phyloP scores from a whole-genome alignment of 2,113 vertebrate genomes.

The Perca schrenkii region DNA sequence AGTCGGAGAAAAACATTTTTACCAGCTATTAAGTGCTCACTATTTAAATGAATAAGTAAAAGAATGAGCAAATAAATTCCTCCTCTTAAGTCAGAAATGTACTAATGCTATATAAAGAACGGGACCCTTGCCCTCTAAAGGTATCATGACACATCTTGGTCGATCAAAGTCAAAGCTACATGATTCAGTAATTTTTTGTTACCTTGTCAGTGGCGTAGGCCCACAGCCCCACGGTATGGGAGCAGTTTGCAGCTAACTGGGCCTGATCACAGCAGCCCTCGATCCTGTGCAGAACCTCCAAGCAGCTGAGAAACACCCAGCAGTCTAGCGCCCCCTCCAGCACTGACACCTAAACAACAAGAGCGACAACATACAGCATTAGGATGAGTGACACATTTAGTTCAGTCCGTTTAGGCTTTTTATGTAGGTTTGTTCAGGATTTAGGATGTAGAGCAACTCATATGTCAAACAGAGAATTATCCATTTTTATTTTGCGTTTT shows the following conservation, averaged over 20 bases:
- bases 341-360: conserved; percentile 88
- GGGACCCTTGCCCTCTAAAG: neutral
- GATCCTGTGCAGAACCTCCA: conserved; percentile 97
- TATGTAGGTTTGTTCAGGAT: neutral
- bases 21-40: too few species aligned
- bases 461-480: neutral
- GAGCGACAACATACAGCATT: neutral
- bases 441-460: neutral
- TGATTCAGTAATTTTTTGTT: neutral
- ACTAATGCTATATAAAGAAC: neutral
- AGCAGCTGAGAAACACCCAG: conserved; percentile 98
- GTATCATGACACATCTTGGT: neutral
- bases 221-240: conserved; percentile 96
- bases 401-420: neutral
- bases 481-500: neutral
- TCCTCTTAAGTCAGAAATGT: neutral
- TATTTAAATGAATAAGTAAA: neutral
- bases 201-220: conserved; percentile 98
- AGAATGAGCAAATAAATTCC: neutral
- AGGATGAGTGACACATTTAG: neutral
- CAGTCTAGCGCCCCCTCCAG: conserved; percentile 95
- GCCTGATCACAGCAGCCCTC: conserved; percentile 94
- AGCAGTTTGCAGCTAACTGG: conserved; percentile 92
- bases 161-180: neutral
- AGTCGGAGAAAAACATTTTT: too few species aligned